Percentiles rank a stretch among this genome's conserved stretches.
These are phyloP conservation scores for Hycleus phaleratus DNA, from an alignment of 1,140 invertebrate species.

Conservation along the genomic window DNA sequence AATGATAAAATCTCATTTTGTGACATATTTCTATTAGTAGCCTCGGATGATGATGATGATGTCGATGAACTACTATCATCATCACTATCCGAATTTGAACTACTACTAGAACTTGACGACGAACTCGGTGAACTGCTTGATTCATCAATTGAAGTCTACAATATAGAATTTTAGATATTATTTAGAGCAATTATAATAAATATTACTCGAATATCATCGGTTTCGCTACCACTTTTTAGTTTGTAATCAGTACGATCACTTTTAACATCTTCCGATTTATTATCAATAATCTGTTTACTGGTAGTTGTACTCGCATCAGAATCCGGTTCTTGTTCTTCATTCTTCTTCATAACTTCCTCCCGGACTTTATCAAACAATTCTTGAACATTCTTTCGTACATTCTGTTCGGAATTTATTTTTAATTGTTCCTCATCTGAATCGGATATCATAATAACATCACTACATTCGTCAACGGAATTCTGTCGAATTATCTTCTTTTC, in stretches of 20 bases:
- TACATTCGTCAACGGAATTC: neutral
- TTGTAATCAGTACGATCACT: neutral
- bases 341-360: slow-evolving; percentile 42
- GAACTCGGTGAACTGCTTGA: slow-evolving; percentile 22
- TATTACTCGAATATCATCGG: slow-evolving; percentile 27
- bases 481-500: neutral
- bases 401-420: neutral
- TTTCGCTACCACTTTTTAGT: slow-evolving; percentile 11
- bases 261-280: slow-evolving; percentile 3
- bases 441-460: slow-evolving; percentile 33
- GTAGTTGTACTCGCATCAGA: slow-evolving; percentile 24
- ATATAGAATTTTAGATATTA: slow-evolving; percentile 3
- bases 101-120: slow-evolving; percentile 27
- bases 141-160: slow-evolving; percentile 23
- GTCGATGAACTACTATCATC: slow-evolving; percentile 32
- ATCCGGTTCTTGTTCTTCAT: slow-evolving; percentile 28
- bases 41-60: slow-evolving; percentile 29
- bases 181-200: neutral
- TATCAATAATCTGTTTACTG: slow-evolving; percentile 5
- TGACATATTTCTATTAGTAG: slow-evolving; percentile 29
- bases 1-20: slow-evolving; percentile 31
- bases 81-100: slow-evolving; percentile 35
- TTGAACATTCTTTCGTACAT: slow-evolving; percentile 37
- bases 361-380: slow-evolving; percentile 45
- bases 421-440: slow-evolving; percentile 35